Evolutionary conservation across 2,113 vertebrate species (phyloP).

Genomic region (Brachypodius melanocephalos): DNA sequence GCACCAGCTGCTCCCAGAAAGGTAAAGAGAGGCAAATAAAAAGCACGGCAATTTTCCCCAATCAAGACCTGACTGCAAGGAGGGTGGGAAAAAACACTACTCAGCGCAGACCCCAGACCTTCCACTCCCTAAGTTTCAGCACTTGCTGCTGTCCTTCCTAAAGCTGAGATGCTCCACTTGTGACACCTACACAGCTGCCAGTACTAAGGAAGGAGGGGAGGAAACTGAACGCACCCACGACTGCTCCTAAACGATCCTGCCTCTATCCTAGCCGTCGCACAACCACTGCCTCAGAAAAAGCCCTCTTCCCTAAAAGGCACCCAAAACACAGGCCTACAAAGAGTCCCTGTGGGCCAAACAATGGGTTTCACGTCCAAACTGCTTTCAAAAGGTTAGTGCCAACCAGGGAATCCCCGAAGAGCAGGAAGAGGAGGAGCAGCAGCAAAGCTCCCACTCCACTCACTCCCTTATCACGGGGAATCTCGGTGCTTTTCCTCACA

Average conservation of each 20-base stretch:
- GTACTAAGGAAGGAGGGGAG: neutral
- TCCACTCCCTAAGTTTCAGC: slow-evolving; percentile 32
- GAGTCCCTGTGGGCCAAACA: accelerated
- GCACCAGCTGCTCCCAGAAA: neutral
- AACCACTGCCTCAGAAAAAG: neutral
- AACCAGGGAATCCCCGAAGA: neutral
- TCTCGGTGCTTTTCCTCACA: neutral
- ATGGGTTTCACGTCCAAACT: neutral
- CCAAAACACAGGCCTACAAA: neutral
- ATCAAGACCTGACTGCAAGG: neutral
- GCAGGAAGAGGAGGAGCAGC: neutral
- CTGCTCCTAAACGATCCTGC: neutral
- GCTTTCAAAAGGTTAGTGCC: neutral
- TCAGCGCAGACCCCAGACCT: neutral
- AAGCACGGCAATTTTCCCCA: neutral
- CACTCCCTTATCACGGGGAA: neutral
- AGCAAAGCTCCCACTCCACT: neutral
- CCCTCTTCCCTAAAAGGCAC: neutral
- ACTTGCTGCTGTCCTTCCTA: slow-evolving; percentile 65
- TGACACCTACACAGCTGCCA: neutral
- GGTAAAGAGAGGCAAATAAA: neutral
- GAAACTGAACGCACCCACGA: neutral
- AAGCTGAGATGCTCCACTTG: neutral
- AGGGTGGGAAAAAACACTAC: neutral
- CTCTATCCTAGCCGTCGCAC: neutral